These are phyloP conservation scores for Eudemis profundana DNA, from an alignment of 2,888 invertebrate species.

Conservation along the genomic window DNA sequence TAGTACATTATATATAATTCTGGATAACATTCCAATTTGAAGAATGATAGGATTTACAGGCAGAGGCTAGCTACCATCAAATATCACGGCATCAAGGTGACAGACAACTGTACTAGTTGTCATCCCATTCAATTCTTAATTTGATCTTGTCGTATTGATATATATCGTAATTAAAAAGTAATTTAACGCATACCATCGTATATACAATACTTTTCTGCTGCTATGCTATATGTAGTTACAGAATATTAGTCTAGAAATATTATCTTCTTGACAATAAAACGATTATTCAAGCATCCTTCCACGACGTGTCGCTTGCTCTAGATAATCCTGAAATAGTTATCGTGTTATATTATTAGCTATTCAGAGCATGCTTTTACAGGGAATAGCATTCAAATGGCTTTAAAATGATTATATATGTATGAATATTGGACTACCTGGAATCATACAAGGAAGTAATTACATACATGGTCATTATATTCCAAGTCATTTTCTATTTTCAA, in stretches of 20 bases:
- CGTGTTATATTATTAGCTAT: conserved; percentile 16
- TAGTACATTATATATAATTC: conserved; percentile 8
- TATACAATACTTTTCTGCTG: neutral
- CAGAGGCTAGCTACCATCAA: neutral
- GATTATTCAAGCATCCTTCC: neutral
- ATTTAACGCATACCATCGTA: neutral
- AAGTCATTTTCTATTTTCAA: neutral
- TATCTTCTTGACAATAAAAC: neutral
- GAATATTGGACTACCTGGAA: neutral
- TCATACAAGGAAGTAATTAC: neutral
- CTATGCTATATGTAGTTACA: neutral
- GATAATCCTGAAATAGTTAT: conserved; percentile 17
- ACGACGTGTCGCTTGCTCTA: conserved; percentile 7
- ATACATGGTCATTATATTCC: neutral
- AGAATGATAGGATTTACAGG: neutral
- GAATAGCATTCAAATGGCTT: neutral
- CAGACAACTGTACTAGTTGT: conserved; percentile 22
- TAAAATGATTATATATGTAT: neutral
- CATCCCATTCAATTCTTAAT: conserved; percentile 6
- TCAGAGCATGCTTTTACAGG: neutral
- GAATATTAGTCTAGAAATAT: neutral
- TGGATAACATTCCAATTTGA: neutral
- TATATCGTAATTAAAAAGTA: neutral
- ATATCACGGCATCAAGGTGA: conserved; percentile 18
- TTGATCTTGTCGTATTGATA: neutral